A percentile compares a stretch with the other conserved stretches of the same genome.
These are phyloP conservation scores for Harpagoxenus sublaevis DNA, from an alignment of 2,888 invertebrate species.

Conservation along the genomic window DNA sequence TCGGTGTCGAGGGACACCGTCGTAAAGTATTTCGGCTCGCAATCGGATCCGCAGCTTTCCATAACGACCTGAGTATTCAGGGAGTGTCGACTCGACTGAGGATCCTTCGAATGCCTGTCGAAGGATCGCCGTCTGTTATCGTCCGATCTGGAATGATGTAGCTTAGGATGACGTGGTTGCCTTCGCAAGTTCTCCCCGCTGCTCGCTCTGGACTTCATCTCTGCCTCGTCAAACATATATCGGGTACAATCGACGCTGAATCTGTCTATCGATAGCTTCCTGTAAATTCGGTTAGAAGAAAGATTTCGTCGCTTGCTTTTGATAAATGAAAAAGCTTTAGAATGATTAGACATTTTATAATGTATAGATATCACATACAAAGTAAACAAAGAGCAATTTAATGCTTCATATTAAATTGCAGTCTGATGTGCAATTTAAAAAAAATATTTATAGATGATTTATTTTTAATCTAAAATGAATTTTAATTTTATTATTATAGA, in stretches of 20 bases:
- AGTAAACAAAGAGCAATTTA: background rate
- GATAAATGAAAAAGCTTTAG: background rate
- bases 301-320: background rate
- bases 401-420: background rate
- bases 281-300: conserved; percentile 56
- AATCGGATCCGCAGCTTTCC: conserved; percentile 73
- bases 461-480: background rate
- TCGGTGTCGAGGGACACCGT: conserved; percentile 80
- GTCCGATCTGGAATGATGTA: conserved; percentile 84
- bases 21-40: conserved; percentile 83
- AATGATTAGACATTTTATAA: background rate
- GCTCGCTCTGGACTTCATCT: conserved; percentile 79
- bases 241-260: conserved; percentile 79
- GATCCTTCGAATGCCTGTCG: conserved; percentile 81
- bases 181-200: conserved; percentile 81
- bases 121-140: conserved; percentile 83
- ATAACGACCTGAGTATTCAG: conserved; percentile 78
- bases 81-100: conserved; percentile 79
- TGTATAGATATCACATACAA: background rate
- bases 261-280: conserved; percentile 80
- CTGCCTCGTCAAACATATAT: conserved; percentile 79
- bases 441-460: background rate
- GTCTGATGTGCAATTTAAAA: background rate
- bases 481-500: background rate
- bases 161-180: conserved; percentile 79